phyloP scores from a whole-genome alignment of 2,113 vertebrate species.

The Alethe castanea region DNA sequence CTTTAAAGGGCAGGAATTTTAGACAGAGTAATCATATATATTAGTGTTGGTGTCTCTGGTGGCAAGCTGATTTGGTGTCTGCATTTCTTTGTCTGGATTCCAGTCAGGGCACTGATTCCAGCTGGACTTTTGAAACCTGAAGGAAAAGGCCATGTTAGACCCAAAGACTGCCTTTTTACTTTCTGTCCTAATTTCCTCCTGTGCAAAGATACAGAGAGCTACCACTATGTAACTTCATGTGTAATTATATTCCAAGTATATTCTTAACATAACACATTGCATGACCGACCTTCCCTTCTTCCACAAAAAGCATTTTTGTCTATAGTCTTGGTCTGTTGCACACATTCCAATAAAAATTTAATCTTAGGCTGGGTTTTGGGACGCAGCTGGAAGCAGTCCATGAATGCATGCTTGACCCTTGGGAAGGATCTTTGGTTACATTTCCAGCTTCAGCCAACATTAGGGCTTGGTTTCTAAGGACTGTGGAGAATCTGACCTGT shows the following conservation, averaged over 20 bases:
- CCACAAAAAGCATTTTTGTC: neutral
- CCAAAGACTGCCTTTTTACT: neutral
- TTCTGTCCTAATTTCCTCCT: neutral
- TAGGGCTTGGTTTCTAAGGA: neutral
- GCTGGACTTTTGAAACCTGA: neutral
- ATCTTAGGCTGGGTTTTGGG: neutral
- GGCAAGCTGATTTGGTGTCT: neutral
- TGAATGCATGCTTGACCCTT: neutral
- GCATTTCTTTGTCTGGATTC: neutral
- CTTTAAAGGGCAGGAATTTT: neutral
- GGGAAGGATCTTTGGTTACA: neutral
- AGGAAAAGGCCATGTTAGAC: neutral
- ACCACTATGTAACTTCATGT: neutral
- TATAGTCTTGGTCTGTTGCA: neutral
- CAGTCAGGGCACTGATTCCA: neutral
- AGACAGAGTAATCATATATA: neutral
- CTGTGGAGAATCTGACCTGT: neutral
- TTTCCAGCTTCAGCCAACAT: neutral
- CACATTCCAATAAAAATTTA: neutral
- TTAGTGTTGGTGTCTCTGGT: neutral
- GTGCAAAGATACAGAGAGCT: neutral
- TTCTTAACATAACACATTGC: neutral
- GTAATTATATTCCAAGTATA: neutral
- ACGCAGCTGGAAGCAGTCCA: neutral
- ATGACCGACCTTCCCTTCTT: neutral